Percentiles rank a stretch among this genome's conserved stretches.
Evolutionary conservation across 2,888 invertebrate species (phyloP).

Genomic region (Hesperia comma): DNA sequence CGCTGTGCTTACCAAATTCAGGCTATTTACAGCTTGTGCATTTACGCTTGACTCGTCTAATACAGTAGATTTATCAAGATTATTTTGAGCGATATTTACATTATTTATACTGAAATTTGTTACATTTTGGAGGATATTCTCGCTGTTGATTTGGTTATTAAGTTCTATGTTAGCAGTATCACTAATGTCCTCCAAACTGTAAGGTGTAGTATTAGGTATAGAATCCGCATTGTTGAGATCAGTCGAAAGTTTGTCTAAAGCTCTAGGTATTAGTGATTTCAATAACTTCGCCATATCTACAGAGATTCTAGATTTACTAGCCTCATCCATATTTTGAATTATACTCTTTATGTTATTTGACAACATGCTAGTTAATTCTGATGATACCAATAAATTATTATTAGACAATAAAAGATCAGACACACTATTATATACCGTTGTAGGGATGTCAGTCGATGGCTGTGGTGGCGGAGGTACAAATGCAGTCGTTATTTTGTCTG

Average conservation of each 20-base stretch:
- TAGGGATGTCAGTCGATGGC: constrained; percentile 72
- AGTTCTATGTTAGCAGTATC: constrained; percentile 73
- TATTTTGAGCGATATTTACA: constrained; percentile 69
- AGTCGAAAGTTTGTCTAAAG: constrained; percentile 66
- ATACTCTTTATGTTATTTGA: constrained; percentile 77
- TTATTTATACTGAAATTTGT: constrained; percentile 45
- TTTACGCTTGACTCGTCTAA: constrained; percentile 46
- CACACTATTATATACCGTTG: constrained; percentile 80
- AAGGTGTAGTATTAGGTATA: constrained; percentile 73
- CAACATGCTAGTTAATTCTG: constrained; percentile 82
- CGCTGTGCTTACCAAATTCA: constrained; percentile 51
- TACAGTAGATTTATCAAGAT: constrained; percentile 47
- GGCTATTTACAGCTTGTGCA: constrained; percentile 64
- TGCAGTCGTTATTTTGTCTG: constrained; percentile 72
- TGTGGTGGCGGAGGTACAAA: constrained; percentile 65
- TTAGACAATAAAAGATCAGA: constrained; percentile 78
- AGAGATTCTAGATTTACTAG: constrained; percentile 74
- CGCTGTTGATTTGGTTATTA: constrained; percentile 42
- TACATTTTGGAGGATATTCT: constrained; percentile 69
- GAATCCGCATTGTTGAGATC: constrained; percentile 65
- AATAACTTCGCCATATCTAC: constrained; percentile 81
- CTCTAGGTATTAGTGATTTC: constrained; percentile 78
- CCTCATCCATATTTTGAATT: constrained; percentile 74
- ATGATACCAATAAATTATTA: constrained; percentile 77
- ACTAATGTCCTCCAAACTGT: constrained; percentile 78